phyloP scores from a whole-genome alignment of 2,888 invertebrate genomes.

The Rhyacophila evoluta region DNA sequence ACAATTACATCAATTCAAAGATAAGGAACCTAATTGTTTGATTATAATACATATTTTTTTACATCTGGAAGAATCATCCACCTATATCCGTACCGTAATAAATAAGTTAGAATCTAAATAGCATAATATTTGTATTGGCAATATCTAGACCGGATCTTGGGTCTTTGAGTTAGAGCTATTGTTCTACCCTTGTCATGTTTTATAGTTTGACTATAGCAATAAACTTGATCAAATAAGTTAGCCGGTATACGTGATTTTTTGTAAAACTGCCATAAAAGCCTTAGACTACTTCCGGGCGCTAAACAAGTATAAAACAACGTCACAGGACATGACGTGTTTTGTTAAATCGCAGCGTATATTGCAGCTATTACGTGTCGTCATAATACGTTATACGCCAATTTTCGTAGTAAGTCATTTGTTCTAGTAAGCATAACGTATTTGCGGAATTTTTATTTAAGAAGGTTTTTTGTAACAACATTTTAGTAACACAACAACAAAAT shows the following conservation, averaged over 20 bases:
- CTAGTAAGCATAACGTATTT: too few species aligned
- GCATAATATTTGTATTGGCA: slow-evolving; percentile 24
- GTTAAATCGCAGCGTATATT: too few species aligned
- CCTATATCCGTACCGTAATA: not conserved
- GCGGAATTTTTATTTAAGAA: too few species aligned
- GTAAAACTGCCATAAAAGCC: not conserved
- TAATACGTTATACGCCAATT: too few species aligned
- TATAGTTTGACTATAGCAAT: slow-evolving; percentile 14
- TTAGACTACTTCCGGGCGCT: not conserved
- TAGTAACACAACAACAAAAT: too few species aligned
- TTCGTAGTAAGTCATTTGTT: too few species aligned
- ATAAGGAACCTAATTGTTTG: not conserved
- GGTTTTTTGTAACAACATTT: too few species aligned
- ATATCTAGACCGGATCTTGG: not conserved
- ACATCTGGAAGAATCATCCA: not conserved
- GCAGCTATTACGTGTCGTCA: too few species aligned
- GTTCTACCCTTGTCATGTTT: slow-evolving; percentile 19
- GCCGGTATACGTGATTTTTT: slow-evolving; percentile 5
- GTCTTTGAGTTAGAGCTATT: not conserved
- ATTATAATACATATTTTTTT: not conserved
- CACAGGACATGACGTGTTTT: too few species aligned
- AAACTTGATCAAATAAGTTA: slow-evolving; percentile 17
- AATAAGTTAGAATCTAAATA: slow-evolving; percentile 16
- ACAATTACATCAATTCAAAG: too few species aligned
- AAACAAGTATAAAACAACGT: not conserved